Conservation (phyloP, 1,140 invertebrate species). For the Apis laboriosa region DNA sequence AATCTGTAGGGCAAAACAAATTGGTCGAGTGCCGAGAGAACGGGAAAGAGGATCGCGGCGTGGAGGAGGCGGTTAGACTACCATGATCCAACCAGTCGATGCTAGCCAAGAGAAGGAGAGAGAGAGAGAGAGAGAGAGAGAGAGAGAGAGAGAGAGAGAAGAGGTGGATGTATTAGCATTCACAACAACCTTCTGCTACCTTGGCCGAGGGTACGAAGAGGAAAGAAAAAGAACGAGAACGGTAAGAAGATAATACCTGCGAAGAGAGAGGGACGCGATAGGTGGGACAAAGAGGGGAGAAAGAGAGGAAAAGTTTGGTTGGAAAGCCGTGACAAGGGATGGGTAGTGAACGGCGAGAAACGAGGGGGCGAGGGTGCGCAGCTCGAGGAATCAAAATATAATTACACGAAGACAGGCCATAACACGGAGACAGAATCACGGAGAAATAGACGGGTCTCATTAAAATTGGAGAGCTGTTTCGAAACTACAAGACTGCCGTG, state of each 20-base stretch:
- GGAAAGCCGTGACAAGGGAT: slow-evolving; percentile 43
- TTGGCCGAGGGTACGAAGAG: not conserved
- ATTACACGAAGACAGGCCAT: slow-evolving; percentile 79
- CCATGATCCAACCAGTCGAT: slow-evolving; percentile 49
- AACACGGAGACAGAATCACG: slow-evolving; percentile 77
- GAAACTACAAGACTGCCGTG: slow-evolving; percentile 79
- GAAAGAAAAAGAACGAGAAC: slow-evolving; percentile 16
- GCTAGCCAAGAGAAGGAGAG: slow-evolving; percentile 24
- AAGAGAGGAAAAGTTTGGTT: slow-evolving; percentile 45
- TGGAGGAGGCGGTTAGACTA: slow-evolving; percentile 24
- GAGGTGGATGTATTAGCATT: slow-evolving; percentile 74
- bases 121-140: too few relatives aligned
- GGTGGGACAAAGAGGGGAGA: slow-evolving; percentile 27
- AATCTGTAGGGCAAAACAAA: slow-evolving; percentile 58
- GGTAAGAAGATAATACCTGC: slow-evolving; percentile 35
- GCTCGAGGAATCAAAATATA: slow-evolving; percentile 80
- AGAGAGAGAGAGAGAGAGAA: not conserved
- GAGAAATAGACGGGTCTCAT: slow-evolving; percentile 79
- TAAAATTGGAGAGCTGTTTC: slow-evolving; percentile 81
- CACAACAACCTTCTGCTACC: slow-evolving; percentile 64
- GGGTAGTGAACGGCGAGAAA: not conserved
- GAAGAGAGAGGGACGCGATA: slow-evolving; percentile 6
- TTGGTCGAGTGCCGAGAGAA: slow-evolving; percentile 33
- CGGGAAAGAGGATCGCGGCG: slow-evolving; percentile 16
- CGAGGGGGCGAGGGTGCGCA: slow-evolving; percentile 55